phyloP scores from a whole-genome alignment of 2,797 vertebrate genomes.

The Myoxocephalus aenaeus region DNA sequence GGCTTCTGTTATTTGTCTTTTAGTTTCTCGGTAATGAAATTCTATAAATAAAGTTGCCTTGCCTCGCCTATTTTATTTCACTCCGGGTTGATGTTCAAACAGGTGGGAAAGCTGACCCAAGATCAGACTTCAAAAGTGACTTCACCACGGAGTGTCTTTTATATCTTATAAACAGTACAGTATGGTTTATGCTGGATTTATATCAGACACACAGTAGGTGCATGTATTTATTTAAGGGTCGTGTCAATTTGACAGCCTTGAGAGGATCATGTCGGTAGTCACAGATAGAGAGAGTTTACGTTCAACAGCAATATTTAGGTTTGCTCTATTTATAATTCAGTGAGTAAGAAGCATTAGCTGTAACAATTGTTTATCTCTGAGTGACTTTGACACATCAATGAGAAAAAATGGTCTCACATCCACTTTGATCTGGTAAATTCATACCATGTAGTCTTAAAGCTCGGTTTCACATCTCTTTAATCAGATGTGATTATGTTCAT shows the following conservation, averaged over 20 bases:
- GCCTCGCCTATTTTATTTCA: neutral
- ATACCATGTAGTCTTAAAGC: slow-evolving; percentile 30
- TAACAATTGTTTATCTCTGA: slow-evolving; percentile 55
- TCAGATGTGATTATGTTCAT: slow-evolving; percentile 41
- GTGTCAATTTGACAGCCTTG: slow-evolving; percentile 56
- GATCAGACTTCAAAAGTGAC: slow-evolving; percentile 14
- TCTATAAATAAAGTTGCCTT: neutral
- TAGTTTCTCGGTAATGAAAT: neutral
- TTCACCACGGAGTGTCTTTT: slow-evolving; percentile 12
- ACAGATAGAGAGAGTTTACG: slow-evolving; percentile 61
- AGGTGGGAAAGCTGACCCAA: slow-evolving; percentile 6
- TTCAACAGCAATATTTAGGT: slow-evolving; percentile 61
- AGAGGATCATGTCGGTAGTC: slow-evolving; percentile 51
- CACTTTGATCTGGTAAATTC: slow-evolving; percentile 54
- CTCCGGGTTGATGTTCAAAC: slow-evolving; percentile 19
- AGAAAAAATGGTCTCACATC: slow-evolving; percentile 34
- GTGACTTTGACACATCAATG: slow-evolving; percentile 51
- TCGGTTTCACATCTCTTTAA: slow-evolving; percentile 5
- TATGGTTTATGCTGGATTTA: slow-evolving; percentile 30
- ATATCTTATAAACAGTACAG: slow-evolving; percentile 41
- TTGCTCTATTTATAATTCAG: slow-evolving; percentile 58
- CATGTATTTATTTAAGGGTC: slow-evolving; percentile 56
- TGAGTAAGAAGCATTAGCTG: slow-evolving; percentile 53
- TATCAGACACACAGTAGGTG: slow-evolving; percentile 49
- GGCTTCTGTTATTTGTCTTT: neutral